Evolutionary conservation across 2,797 vertebrate genomes (phyloP).

Genomic region (Mormyrops boulengeri): DNA sequence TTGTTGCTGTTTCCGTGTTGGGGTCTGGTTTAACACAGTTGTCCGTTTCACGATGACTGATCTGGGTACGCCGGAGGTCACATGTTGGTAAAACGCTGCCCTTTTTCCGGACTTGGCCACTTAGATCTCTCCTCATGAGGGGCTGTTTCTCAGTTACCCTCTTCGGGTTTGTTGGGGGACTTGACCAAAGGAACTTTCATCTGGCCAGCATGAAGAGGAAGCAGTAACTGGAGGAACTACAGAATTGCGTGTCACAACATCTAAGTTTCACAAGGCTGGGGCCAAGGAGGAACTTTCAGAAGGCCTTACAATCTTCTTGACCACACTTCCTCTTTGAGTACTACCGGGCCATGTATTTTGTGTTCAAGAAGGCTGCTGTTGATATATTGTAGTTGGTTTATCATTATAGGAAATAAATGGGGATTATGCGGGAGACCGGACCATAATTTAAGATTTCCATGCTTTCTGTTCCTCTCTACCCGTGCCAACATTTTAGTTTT

Average conservation of each 20-base stretch:
- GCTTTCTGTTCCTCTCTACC: not conserved
- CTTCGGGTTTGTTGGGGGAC: not conserved
- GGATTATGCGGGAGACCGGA: not conserved
- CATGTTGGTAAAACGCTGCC: not conserved
- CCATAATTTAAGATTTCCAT: not conserved
- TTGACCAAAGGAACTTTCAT: not conserved
- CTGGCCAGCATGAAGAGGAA: not conserved
- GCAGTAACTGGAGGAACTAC: constrained; percentile 39
- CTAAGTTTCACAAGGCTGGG: constrained; percentile 52
- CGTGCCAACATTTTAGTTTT: not conserved
- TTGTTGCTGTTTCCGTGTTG: not conserved
- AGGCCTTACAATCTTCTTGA: constrained; percentile 40
- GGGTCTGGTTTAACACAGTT: not conserved
- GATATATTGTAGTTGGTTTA: not conserved
- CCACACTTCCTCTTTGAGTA: not conserved
- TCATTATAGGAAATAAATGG: not conserved
- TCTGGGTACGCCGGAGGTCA: not conserved
- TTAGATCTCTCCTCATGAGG: not conserved
- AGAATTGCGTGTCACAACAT: constrained; percentile 30
- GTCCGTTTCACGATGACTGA: not conserved
- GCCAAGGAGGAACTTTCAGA: constrained; percentile 50
- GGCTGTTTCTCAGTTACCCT: not conserved
- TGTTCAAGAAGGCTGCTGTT: not conserved
- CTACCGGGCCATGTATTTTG: not conserved
- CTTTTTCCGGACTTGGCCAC: not conserved